These are phyloP conservation scores for Echinarachnius parma DNA, from an alignment of 53 echinoderm and acorn worm species.

Conservation along the genomic window DNA sequence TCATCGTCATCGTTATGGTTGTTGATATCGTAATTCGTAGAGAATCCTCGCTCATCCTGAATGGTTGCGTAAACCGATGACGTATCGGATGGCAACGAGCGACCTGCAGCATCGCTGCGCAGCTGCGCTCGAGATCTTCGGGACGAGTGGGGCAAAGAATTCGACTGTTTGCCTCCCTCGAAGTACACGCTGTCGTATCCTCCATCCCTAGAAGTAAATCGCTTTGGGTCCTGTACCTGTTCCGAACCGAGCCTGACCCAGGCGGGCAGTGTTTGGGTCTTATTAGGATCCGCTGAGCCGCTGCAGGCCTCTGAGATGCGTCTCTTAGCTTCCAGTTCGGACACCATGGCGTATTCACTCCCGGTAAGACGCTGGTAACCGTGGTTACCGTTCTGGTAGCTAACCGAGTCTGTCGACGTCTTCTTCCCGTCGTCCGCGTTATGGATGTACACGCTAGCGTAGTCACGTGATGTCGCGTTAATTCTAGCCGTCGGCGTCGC, in stretches of 20 bases:
- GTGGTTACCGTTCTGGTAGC: not conserved
- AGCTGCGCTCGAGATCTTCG: no score
- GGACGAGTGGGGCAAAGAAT: conserved; percentile 10
- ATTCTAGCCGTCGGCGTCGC: not conserved
- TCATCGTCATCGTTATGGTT: conserved; percentile 24
- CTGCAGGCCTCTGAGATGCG: not conserved
- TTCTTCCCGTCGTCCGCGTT: not conserved
- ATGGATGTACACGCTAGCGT: conserved; percentile 23
- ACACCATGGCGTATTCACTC: conserved; percentile 24
- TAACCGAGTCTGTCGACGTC: not conserved
- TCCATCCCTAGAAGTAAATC: not conserved
- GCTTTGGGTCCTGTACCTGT: not conserved
- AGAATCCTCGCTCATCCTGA: conserved; percentile 6
- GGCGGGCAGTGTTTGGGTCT: conserved; percentile 10
- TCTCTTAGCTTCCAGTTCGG: conserved; percentile 8
- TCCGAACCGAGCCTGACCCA: not conserved
- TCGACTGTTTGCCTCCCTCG: conserved; percentile 10
- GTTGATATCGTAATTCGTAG: not conserved
- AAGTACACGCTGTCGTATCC: conserved; percentile 40
- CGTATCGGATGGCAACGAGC: conserved; percentile 11
- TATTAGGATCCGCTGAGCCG: not conserved
- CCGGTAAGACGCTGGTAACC: not conserved
- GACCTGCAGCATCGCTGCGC: not conserved
- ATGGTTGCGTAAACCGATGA: conserved; percentile 30
- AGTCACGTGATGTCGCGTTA: conserved; percentile 12